phyloP scores from a whole-genome alignment of 2,888 invertebrate genomes.

The Drosophila niveifrons region DNA sequence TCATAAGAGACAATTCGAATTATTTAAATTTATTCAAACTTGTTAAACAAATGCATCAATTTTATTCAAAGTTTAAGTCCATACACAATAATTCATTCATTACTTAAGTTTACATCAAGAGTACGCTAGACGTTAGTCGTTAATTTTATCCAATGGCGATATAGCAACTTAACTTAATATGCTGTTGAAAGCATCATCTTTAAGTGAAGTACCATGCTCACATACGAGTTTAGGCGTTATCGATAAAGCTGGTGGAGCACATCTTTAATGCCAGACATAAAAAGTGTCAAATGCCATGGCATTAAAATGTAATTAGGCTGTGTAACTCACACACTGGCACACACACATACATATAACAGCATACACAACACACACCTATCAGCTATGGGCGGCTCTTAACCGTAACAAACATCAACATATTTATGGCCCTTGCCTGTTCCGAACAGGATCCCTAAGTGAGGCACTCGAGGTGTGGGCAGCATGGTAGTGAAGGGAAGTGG shows the following conservation, averaged over 20 bases:
- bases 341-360: constrained; percentile 1
- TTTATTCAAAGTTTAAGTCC: no score
- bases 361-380: constrained; percentile 12
- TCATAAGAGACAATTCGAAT: no score
- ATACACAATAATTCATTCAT: not conserved
- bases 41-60: no score
- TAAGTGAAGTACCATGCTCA: not conserved
- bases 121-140: not conserved
- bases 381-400: constrained; percentile 16
- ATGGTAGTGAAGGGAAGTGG: not conserved
- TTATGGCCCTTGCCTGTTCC: constrained; percentile 62
- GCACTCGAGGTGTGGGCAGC: not conserved
- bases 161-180: constrained; percentile 1
- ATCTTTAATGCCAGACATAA: constrained; percentile 38
- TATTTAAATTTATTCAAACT: no score
- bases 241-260: not conserved
- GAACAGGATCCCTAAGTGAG: constrained; percentile 24
- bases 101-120: not conserved
- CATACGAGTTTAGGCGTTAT: constrained; percentile 3
- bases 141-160: not conserved
- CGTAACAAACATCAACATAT: constrained; percentile 50
- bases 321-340: constrained; percentile 19
- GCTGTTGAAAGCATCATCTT: not conserved
- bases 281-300: constrained; percentile 46
- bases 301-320: constrained; percentile 76